phyloP scores from a whole-genome alignment of 2,888 invertebrate species.

The Tenthredo distinguenda region DNA sequence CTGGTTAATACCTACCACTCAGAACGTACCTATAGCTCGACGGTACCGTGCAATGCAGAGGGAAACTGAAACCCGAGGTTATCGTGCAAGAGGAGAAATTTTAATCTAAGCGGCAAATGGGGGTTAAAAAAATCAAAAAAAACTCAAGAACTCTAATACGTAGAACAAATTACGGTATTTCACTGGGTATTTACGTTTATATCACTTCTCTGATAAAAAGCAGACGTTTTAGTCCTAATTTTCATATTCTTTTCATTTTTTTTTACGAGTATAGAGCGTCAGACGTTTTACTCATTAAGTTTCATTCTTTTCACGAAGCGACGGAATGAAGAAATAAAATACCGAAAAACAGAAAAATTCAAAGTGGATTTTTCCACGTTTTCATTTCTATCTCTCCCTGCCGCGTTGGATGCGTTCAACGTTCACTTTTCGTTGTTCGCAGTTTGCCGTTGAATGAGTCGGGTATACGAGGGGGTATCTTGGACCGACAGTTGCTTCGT shows the following conservation, averaged over 20 bases:
- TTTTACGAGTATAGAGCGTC: background rate
- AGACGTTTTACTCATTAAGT: background rate
- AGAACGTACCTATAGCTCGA: slow-evolving; percentile 19
- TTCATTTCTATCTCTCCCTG: background rate
- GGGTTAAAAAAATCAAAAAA: background rate
- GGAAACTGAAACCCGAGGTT: slow-evolving; percentile 27
- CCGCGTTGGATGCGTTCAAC: background rate
- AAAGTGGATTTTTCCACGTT: background rate
- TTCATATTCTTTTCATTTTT: background rate
- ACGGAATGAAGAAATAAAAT: background rate
- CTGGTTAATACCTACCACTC: slow-evolving; percentile 74
- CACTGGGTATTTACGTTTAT: background rate
- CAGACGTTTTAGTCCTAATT: background rate
- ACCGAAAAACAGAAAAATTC: background rate
- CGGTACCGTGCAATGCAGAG: slow-evolving; percentile 32
- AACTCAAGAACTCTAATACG: background rate
- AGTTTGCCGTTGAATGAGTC: slow-evolving; percentile 21
- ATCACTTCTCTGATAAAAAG: background rate
- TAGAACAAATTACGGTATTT: background rate
- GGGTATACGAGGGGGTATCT: slow-evolving; percentile 65
- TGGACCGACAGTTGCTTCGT: slow-evolving; percentile 76
- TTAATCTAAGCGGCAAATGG: background rate
- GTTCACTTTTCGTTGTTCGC: slow-evolving; percentile 13
- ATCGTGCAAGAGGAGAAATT: background rate
- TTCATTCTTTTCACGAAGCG: background rate